Evolutionary conservation across 2,888 invertebrate species (phyloP), one percentile per base, ranked within the genome.

Genomic region (Spialia ferax): DNA sequence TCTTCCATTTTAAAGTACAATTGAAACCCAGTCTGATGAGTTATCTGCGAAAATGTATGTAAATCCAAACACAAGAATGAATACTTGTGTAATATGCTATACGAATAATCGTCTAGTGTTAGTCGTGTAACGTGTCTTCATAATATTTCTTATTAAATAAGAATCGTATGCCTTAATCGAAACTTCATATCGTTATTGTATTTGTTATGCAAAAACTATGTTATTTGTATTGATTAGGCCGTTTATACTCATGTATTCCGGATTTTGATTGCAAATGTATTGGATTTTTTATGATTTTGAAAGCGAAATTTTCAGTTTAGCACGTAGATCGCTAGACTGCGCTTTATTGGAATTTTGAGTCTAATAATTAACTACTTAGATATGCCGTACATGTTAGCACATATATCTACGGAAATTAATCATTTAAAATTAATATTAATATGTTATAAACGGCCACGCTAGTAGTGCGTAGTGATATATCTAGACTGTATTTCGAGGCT

Each of bases 161-260:
- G 92, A 93, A 88, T 80, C 77, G 82, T 90, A 92, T 91, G 93
- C 93, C 93, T 93, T 93, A 91, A 83, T 83, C 82, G 85, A 85
- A 88, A 88, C 79, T 77, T 89, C 93, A 92, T 93, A 93, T 92
- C 93, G 91, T 93, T 91, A 90, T 91, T 91, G 89, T 90, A 88
- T 91, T 91, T 62, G 77, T 87, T 88, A 91, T 89, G 84, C 88
- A 89, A 88, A 79, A 81, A 75, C 66, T 45, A 22, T 64, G 23
- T 42, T 60, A 65, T 60, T n/a, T 38, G 45, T 18, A 50, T 63
- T 71, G 35, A 67, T 59, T 57, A 52, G 68, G 64, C 73, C 71
- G 73, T 73, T 72, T 73, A 67, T 68, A 66, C 26, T 48, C 42
- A 13, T 52, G 22, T 22, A 13, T 1, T 20, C 2, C 2, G 1